Base-by-base conservation (phyloP, 2,888 invertebrate genomes). In the Xiphydria camelus region DNA sequence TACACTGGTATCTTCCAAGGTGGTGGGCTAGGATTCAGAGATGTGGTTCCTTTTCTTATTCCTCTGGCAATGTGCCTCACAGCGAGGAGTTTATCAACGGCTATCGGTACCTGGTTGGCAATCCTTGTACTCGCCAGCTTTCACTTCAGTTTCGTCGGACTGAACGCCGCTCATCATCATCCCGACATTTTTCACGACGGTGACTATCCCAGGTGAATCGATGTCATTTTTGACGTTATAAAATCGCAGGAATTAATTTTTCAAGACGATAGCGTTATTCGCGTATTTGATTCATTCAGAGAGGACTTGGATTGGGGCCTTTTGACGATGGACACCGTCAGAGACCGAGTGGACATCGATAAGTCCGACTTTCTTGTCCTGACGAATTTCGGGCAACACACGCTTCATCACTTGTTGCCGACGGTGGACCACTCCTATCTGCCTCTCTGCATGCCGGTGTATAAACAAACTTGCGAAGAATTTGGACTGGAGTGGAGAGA, bases 111-210 rank as follows among this genome's bases (percentile, higher is more conserved):
- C 53, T 89, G 85, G 85, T 51, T 83, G 0, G 68, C 79, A 53
- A 79, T 85, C 10, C 68, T 81, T 17, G 61, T 80, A 15, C 66
- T 80, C 0, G 78, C 78, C 1, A 86, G 88, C 54, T 79, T 84
- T 31, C 57, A 81, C 1, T 88, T 90, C 63, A 78, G 75, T 9
- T 56, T 81, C 1, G 83, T 88, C 44, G 89, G 85, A 2, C 62
- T 87, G 1, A 88, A 84, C 66, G 89, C 88, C 1, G 88, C 85
- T 1, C 91, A 91, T 76, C 89, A 90, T 64, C 88, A 90, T 68
- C 89, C 90, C 1, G 82, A 83, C 21, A 85, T 89, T 46, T 86
- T 86, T 61, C 90, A 90, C 65, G 89, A 89, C 61, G 89, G 89
- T 2, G 91, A 91, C 70, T 74, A 49, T 78, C n/a, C n/a, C n/a